Conservation (phyloP, 2,797 vertebrate species). For the Chelon auratus region DNA sequence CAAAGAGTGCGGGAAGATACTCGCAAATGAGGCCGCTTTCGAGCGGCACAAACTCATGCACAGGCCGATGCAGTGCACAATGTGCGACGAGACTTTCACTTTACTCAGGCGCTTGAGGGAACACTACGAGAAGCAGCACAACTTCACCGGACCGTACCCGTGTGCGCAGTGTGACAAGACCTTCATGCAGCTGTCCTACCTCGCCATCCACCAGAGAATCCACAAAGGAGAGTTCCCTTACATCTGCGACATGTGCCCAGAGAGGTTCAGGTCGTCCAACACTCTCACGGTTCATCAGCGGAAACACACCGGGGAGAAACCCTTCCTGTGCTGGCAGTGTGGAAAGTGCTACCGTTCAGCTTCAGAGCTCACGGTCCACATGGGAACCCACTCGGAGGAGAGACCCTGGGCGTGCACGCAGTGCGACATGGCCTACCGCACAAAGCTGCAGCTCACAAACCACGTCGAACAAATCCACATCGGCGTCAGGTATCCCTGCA, state of each 20-base stretch:
- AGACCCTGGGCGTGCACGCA: constrained; percentile 74
- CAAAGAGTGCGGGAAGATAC: constrained; percentile 82
- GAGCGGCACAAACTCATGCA: constrained; percentile 83
- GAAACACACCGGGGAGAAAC: constrained; percentile 82
- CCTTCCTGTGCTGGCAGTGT: constrained; percentile 83
- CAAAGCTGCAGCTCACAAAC: constrained; percentile 80
- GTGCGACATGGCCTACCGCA: constrained; percentile 78
- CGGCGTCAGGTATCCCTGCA: constrained; percentile 79
- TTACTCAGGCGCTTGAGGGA: constrained; percentile 77
- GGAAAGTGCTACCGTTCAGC: constrained; percentile 82
- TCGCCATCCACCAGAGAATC: constrained; percentile 80
- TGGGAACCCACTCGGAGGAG: constrained; percentile 82
- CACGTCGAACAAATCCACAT: constrained; percentile 82
- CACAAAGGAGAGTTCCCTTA: constrained; percentile 83
- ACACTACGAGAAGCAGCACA: constrained; percentile 81
- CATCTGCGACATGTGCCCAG: constrained; percentile 68
- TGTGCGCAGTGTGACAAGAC: constrained; percentile 76
- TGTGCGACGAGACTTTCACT: constrained; percentile 80
- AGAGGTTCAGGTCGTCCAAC: constrained; percentile 81
- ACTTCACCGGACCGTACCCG: constrained; percentile 75
- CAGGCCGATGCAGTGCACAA: constrained; percentile 77
- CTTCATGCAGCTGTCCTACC: constrained; percentile 81
- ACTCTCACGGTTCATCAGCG: constrained; percentile 79
- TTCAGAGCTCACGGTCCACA: constrained; percentile 81
- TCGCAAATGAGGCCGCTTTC: constrained; percentile 68